phyloP scores from a whole-genome alignment of 2,888 invertebrate species.

The Campoletis raptor region DNA sequence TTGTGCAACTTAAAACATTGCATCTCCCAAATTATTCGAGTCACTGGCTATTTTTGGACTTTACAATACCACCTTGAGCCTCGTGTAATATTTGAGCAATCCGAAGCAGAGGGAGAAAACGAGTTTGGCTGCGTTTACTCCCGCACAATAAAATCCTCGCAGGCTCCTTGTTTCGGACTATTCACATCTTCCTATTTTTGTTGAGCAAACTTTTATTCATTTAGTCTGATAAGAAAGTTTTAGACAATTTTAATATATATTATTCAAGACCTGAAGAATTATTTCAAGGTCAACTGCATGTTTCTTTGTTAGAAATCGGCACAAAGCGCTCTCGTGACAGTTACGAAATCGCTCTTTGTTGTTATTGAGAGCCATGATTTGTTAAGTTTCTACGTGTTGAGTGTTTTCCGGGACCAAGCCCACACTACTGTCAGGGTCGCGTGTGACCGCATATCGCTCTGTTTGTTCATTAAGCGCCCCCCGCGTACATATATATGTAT shows the following conservation, averaged over 20 bases:
- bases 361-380: not conserved
- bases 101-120: not conserved
- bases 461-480: not conserved
- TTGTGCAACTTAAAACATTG: not conserved
- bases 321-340: not conserved
- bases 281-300: not conserved
- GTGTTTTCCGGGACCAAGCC: constrained; percentile 1
- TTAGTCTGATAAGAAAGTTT: too few species aligned
- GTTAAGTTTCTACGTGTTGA: not conserved
- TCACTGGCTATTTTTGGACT: constrained; percentile 77
- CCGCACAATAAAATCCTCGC: not conserved
- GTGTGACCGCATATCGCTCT: not conserved
- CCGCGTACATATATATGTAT: not conserved
- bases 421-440: constrained; percentile 1
- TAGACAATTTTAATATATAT: too few species aligned
- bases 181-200: not conserved
- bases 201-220: too few species aligned
- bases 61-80: not conserved
- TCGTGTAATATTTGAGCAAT: not conserved
- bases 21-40: constrained; percentile 76
- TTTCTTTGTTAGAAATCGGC: not conserved
- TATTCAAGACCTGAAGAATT: not conserved
- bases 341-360: not conserved
- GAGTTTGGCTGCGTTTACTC: not conserved
- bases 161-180: not conserved